Percentiles rank a stretch among this genome's conserved stretches.
These are phyloP conservation scores for Catalaphyllia jardinei DNA, from an alignment of 64 coral and sea anemone genomes.

Conservation along the genomic window DNA sequence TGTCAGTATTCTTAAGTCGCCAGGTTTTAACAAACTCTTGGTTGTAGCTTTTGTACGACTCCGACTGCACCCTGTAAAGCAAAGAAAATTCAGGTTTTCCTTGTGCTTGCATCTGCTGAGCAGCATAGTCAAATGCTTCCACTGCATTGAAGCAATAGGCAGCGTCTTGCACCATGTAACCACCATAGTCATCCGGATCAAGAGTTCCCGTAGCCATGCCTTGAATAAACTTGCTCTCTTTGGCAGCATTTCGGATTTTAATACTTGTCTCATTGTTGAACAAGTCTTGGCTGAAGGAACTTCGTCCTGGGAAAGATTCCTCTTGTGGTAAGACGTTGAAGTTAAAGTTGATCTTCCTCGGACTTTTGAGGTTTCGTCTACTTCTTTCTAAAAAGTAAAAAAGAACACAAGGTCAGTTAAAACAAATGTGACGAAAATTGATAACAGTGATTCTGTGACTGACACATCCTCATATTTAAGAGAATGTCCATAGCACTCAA, in stretches of 20 bases:
- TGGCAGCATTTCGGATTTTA: constrained; percentile 26
- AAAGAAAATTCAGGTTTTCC: constrained; percentile 45
- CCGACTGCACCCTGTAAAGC: constrained; percentile 52
- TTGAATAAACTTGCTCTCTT: constrained; percentile 43
- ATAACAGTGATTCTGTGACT: no score
- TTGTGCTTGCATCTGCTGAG: background rate
- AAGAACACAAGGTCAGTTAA: background rate
- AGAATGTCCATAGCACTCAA: no score
- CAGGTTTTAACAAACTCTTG: constrained; percentile 47
- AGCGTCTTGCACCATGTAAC: constrained; percentile 74
- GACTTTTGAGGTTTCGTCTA: background rate
- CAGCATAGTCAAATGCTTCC: constrained; percentile 29
- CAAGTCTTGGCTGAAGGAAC: constrained; percentile 22
- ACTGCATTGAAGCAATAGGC: constrained; percentile 66
- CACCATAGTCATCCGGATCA: constrained; percentile 48
- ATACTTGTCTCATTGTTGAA: constrained; percentile 21
- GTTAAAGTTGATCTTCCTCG: background rate
- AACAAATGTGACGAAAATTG: no score
- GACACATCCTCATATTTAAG: no score
- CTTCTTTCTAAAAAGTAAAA: constrained; percentile 1
- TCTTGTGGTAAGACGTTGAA: background rate
- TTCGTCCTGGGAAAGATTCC: background rate
- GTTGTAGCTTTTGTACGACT: constrained; percentile 51
- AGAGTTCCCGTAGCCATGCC: constrained; percentile 46
- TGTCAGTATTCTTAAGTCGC: constrained; percentile 46